These are phyloP conservation scores for Phallusia fumigata DNA, from an alignment of 23 tunicate species.

Conservation along the genomic window DNA sequence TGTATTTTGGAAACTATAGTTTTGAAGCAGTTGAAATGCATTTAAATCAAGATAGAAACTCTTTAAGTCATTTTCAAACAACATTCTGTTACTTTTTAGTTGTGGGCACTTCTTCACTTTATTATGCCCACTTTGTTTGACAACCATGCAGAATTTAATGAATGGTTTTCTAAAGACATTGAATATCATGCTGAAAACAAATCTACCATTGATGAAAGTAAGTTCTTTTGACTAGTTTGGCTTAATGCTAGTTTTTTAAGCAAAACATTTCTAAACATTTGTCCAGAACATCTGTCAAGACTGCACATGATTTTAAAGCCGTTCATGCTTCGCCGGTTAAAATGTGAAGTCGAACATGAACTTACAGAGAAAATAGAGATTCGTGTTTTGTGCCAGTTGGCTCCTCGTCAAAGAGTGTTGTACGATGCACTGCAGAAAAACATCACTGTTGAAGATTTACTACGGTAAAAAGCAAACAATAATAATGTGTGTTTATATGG, in stretches of 20 bases:
- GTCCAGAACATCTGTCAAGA: conserved; percentile 47
- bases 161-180: conserved; percentile 89
- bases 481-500: too few relatives aligned
- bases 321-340: conserved; percentile 71
- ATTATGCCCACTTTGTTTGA: conserved; percentile 89
- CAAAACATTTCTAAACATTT: neutral
- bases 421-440: conserved; percentile 70
- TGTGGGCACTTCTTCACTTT: conserved; percentile 84
- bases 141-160: conserved; percentile 78
- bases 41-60: too few relatives aligned
- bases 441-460: conserved; percentile 39
- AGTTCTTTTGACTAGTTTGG: neutral
- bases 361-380: conserved; percentile 77
- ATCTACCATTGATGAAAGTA: conserved; percentile 54
- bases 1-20: too few relatives aligned
- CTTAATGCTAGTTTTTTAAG: neutral
- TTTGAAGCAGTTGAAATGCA: too few relatives aligned
- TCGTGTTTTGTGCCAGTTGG: conserved; percentile 60
- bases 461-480: conserved; percentile 31
- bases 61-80: neutral
- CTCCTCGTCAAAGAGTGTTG: conserved; percentile 60
- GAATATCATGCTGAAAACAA: conserved; percentile 79
- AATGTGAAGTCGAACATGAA: conserved; percentile 81
- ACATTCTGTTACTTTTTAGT: conserved; percentile 9
- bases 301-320: conserved; percentile 80